These are phyloP conservation scores for Callithrix jacchus DNA, from an alignment of 2,113 vertebrate species.

Conservation along the genomic window DNA sequence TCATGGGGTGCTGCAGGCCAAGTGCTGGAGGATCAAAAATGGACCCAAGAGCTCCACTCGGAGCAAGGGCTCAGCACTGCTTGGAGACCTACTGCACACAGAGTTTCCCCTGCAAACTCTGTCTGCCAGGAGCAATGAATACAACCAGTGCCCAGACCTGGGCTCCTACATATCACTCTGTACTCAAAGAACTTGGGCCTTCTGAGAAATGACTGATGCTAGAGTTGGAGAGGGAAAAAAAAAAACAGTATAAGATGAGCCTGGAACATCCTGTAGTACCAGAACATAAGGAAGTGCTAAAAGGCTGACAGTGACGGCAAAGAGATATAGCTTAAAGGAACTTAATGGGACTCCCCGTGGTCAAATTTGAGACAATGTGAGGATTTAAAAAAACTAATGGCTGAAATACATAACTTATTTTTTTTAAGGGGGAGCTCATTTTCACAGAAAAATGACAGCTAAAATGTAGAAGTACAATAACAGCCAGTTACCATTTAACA, in stretches of 20 bases:
- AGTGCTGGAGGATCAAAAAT: neutral
- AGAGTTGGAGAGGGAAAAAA: neutral
- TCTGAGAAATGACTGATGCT: neutral
- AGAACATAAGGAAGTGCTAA: neutral
- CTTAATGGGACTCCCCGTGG: too few relatives aligned
- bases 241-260: neutral
- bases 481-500: too few relatives aligned
- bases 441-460: neutral
- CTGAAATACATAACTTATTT: accelerated
- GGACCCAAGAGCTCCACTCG: neutral
- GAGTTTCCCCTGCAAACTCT: neutral
- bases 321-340: neutral
- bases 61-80: neutral
- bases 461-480: neutral
- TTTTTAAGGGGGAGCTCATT: neutral
- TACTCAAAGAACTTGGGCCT: neutral
- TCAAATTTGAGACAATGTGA: neutral
- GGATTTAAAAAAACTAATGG: neutral
- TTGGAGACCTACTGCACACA: neutral
- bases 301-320: neutral
- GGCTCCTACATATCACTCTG: neutral
- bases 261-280: accelerated
- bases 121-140: neutral
- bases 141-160: neutral
- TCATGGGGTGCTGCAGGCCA: too few relatives aligned